phyloP scores from a whole-genome alignment of 2,797 vertebrate species.

The Channa striata region DNA sequence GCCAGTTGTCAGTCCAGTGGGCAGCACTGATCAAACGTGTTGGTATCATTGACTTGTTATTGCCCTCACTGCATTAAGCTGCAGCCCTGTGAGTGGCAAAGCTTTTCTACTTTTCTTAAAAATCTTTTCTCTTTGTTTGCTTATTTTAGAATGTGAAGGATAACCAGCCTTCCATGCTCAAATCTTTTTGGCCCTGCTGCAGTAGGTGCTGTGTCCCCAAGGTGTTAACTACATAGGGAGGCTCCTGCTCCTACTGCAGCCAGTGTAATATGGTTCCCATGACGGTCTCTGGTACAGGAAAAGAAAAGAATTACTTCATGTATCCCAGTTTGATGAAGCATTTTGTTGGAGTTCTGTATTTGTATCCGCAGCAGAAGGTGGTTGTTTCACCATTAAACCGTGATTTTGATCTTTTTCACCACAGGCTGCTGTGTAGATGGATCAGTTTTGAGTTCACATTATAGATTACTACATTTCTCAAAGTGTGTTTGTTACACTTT shows the following conservation, averaged over 20 bases:
- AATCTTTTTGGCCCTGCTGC: conserved; percentile 24
- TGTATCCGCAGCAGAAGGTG: conserved; percentile 23
- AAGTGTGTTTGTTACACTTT: conserved; percentile 6
- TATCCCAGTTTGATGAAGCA: too few relatives aligned
- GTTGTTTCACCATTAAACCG: conserved; percentile 39
- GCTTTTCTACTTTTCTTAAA: not conserved
- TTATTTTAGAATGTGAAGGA: conserved; percentile 1
- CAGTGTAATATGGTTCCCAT: not conserved
- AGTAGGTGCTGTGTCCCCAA: conserved; percentile 19
- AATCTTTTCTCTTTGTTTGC: not conserved
- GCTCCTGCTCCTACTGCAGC: conserved; percentile 1
- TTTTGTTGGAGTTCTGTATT: not conserved
- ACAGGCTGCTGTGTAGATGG: conserved; percentile 18
- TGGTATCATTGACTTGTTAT: not conserved
- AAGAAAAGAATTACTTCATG: not conserved
- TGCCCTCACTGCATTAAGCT: not conserved
- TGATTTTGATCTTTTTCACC: conserved; percentile 27
- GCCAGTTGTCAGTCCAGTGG: not conserved
- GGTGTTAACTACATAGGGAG: conserved; percentile 7
- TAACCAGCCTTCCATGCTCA: not conserved
- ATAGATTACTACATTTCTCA: conserved; percentile 31
- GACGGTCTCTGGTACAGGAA: not conserved
- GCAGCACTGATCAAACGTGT: not conserved
- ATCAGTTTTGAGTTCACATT: conserved; percentile 16
- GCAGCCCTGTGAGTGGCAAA: not conserved